Evolutionary conservation across 1,140 invertebrate species (phyloP), one percentile per base, ranked within the genome.

Genomic region (Temnothorax longispinosus): DNA sequence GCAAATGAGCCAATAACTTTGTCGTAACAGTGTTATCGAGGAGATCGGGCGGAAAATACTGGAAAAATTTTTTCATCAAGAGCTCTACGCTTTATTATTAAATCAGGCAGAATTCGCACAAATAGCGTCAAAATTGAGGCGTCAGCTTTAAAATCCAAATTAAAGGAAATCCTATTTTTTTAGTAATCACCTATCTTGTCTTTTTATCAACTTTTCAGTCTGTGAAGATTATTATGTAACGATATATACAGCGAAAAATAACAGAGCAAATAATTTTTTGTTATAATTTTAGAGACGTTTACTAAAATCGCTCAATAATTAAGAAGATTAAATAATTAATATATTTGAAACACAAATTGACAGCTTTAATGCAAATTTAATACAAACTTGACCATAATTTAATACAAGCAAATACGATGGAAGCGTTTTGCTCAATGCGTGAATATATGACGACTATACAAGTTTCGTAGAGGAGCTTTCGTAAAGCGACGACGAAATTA

Each of bases 1-100:
- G 52, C 52, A 74, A 74, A 82, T 74, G 67, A 82, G 41, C 54
- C 80, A 82, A 82, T 82, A 74, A 38, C 41, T 74, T 47, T 27
- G 27, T 15, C 1, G 8, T 82, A 74, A 82, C 21, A 27, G 52
- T 74, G 38, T 72, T 82, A 74, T 74, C 52, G 32, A 54, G 21
- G 11, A 18, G 50, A 15, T 32, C 38, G 38, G 15, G 15, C 6
- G 27, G 41, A 82, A 82, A 60, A 38, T 44, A 41, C 18, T 60
- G 67, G 35, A 58, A 60, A 82, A 27, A 60, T 74, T 60, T 82
- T 47, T 82, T 18, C 67, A 44, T 21, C 60, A 7, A 58, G 80
- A 35, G 5, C 21, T 44, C 2, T 1, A 7, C 11, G 64, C 27
- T 67, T 52, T 4, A 78, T 67, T 81, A 69, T 71, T 71, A 69